These are phyloP conservation scores for Varroa destructor DNA, from an alignment of 1,140 invertebrate genomes.

Conservation along the genomic window DNA sequence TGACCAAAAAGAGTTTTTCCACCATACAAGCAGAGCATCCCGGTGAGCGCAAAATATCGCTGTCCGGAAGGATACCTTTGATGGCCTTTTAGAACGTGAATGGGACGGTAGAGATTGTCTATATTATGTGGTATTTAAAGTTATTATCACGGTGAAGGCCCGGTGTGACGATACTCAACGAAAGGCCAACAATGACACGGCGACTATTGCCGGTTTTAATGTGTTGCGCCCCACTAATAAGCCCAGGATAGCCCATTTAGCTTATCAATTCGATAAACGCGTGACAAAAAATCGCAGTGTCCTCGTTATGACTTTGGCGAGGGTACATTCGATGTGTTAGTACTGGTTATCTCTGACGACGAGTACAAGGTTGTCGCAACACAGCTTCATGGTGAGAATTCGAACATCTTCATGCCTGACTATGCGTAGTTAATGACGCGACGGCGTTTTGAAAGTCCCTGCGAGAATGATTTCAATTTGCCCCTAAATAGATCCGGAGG, in stretches of 20 bases:
- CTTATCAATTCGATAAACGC: conserved; percentile 31
- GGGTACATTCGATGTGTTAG: conserved; percentile 33
- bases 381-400: conserved; percentile 35
- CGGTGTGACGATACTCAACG: conserved; percentile 43
- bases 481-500: conserved; percentile 37
- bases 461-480: conserved; percentile 33
- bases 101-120: conserved; percentile 37
- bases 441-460: conserved; percentile 32
- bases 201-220: conserved; percentile 32
- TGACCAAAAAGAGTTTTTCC: conserved; percentile 38
- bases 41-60: conserved; percentile 36
- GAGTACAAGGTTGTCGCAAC: neutral
- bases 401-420: conserved; percentile 29
- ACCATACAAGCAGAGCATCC: conserved; percentile 37
- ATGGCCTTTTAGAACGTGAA: conserved; percentile 41
- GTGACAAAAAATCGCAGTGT: conserved; percentile 20
- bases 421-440: conserved; percentile 17
- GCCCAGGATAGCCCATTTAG: conserved; percentile 34
- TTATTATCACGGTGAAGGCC: conserved; percentile 43
- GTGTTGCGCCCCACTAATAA: conserved; percentile 34
- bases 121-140: conserved; percentile 37
- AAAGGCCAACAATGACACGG: conserved; percentile 34
- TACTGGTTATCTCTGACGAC: conserved; percentile 26
- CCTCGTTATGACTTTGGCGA: conserved; percentile 36
- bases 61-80: conserved; percentile 40